Evolutionary conservation across 2,797 vertebrate species (phyloP).

Genomic region (Microcaecilia unicolor): DNA sequence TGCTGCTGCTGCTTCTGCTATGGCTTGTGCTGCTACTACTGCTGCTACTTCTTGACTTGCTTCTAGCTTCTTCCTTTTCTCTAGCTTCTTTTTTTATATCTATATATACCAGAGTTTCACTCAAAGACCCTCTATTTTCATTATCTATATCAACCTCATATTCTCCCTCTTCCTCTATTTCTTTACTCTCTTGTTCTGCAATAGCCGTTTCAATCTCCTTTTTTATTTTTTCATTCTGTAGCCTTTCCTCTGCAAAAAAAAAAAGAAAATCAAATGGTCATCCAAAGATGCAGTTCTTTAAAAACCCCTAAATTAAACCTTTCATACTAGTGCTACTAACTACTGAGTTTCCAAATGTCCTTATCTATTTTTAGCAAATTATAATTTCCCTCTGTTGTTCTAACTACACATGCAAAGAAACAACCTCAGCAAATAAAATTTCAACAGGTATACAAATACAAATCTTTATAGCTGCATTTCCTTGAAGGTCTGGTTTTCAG

Average conservation of each 20-base stretch:
- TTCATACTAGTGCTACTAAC: no score
- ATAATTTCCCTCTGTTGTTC: no score
- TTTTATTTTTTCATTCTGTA: slow-evolving; percentile 68
- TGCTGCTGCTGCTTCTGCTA: slow-evolving; percentile 74
- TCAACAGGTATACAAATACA: no score
- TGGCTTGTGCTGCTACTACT: slow-evolving; percentile 81
- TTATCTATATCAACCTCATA: slow-evolving; percentile 69
- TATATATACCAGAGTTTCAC: slow-evolving; percentile 59
- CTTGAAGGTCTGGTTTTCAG: no score
- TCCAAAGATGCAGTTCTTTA: no score
- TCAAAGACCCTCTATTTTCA: slow-evolving; percentile 84
- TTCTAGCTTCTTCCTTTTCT: slow-evolving; percentile 68
- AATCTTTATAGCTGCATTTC: no score
- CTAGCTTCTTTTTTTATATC: slow-evolving; percentile 73
- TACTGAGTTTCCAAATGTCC: no score
- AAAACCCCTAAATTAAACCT: no score
- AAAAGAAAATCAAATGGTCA: background rate
- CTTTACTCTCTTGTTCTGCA: slow-evolving; percentile 71
- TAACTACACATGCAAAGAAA: no score
- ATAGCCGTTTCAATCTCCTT: slow-evolving; percentile 79
- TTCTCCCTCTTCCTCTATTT: slow-evolving; percentile 79
- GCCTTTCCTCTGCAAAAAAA: slow-evolving; percentile 73
- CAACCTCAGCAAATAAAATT: no score
- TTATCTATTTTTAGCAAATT: no score
- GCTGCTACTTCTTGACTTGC: slow-evolving; percentile 71